phyloP scores from a whole-genome alignment of 1,140 invertebrate genomes.

The Micrasema minimum region DNA sequence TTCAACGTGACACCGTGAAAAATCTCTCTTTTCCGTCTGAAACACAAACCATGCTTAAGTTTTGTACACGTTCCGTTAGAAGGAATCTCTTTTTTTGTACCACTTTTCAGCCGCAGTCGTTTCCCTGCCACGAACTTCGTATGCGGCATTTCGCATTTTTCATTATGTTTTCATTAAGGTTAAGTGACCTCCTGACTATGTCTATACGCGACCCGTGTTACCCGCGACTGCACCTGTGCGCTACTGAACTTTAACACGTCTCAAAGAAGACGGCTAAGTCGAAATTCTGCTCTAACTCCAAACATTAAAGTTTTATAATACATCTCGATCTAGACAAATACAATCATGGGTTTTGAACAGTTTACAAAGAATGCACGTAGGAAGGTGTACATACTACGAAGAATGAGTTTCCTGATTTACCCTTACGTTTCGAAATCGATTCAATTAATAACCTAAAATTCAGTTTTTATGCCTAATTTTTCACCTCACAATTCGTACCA shows the following conservation, averaged over 20 bases:
- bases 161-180: constrained; percentile 28
- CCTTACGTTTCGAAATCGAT: neutral
- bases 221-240: neutral
- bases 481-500: too few relatives aligned
- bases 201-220: neutral
- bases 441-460: neutral
- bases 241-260: neutral
- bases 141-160: constrained; percentile 18
- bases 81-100: neutral
- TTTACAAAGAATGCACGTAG: constrained; percentile 1
- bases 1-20: too few relatives aligned
- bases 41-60: too few relatives aligned
- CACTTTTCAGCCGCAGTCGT: neutral
- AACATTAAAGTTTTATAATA: neutral
- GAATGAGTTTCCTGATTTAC: constrained; percentile 3
- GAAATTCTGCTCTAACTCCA: too few relatives aligned
- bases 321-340: constrained; percentile 11
- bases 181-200: constrained; percentile 11
- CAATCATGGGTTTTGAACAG: constrained; percentile 5
- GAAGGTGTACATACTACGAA: neutral
- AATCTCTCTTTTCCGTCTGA: too few relatives aligned
- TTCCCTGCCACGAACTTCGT: neutral
- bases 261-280: too few relatives aligned
- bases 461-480: neutral
- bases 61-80: neutral